These are phyloP conservation scores for Neosalanx taihuensis DNA, from an alignment of 2,797 vertebrate genomes.

Conservation along the genomic window DNA sequence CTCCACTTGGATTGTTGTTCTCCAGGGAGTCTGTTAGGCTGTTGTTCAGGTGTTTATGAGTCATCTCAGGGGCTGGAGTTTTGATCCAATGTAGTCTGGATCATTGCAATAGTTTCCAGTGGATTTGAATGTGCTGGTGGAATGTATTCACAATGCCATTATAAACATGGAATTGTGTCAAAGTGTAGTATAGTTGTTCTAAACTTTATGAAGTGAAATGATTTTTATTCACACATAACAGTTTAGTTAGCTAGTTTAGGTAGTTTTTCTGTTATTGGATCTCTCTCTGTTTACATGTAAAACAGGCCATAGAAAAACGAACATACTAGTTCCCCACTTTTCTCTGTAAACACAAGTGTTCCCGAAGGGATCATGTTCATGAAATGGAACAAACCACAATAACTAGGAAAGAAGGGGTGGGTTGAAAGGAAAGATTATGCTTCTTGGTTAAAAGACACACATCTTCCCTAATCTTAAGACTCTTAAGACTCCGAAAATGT, in stretches of 20 bases:
- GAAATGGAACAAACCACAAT: constrained; percentile 32
- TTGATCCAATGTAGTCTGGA: constrained; percentile 40
- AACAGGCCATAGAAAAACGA: constrained; percentile 26
- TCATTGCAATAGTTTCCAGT: constrained; percentile 27
- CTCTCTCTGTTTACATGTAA: neutral
- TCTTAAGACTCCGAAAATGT: no score
- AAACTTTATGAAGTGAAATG: neutral
- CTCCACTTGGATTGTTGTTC: constrained; percentile 4
- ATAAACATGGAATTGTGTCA: constrained; percentile 9
- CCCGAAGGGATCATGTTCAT: constrained; percentile 33
- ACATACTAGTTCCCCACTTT: constrained; percentile 26
- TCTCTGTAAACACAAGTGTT: constrained; percentile 31
- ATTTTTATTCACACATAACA: neutral
- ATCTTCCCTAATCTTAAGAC: neutral
- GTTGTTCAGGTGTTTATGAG: neutral
- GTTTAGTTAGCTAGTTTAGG: neutral
- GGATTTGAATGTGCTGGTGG: neutral
- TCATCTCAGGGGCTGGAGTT: constrained; percentile 28
- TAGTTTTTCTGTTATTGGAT: neutral
- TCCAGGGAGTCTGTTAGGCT: neutral
- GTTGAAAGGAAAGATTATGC: constrained; percentile 24
- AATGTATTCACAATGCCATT: neutral
- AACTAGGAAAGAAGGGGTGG: constrained; percentile 39
- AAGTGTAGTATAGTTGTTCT: neutral
- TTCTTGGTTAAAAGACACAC: constrained; percentile 4